Evolutionary conservation across 2,797 vertebrate genomes (phyloP).

Genomic region (Phyllotis vaccarum): DNA sequence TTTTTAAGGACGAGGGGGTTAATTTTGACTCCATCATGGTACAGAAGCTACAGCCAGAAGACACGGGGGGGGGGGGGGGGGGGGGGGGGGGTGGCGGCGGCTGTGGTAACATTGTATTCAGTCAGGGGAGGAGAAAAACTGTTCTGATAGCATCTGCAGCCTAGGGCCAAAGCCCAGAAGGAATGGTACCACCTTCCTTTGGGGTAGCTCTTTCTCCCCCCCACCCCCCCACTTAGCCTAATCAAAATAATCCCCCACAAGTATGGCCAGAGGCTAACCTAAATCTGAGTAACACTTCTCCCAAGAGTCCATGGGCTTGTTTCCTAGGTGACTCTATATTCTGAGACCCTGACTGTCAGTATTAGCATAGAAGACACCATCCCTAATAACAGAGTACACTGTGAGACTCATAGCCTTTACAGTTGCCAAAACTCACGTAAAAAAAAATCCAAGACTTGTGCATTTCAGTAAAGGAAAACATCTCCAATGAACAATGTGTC

Average conservation of each 20-base stretch:
- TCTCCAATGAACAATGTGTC: not conserved
- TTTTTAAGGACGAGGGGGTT: not conserved
- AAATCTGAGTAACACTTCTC: not conserved
- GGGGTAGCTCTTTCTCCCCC: not conserved
- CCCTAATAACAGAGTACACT: not conserved
- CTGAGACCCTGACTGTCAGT: not conserved
- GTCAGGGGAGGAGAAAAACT: not conserved
- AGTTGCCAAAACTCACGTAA: slow-evolving; percentile 41
- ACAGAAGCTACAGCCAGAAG: not conserved
- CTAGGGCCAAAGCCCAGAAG: too few species aligned
- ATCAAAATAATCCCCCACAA: not conserved
- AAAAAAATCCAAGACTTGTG: not conserved
- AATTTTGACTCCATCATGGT: not conserved
- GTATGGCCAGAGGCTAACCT: not conserved
- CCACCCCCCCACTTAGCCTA: too few species aligned
- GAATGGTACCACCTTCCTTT: not conserved
- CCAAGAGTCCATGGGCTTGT: not conserved
- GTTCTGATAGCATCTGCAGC: not conserved
- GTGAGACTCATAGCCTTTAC: not conserved
- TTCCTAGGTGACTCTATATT: not conserved
- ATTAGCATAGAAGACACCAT: not conserved
- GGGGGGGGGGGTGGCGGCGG: too few species aligned
- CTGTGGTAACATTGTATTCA: not conserved
- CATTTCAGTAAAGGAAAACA: slow-evolving; percentile 39
- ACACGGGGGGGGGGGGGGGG: not conserved